Evolutionary conservation across 2,888 invertebrate genomes (phyloP), one percentile per base, ranked within the genome.

Genomic region (Colostygia pectinataria): DNA sequence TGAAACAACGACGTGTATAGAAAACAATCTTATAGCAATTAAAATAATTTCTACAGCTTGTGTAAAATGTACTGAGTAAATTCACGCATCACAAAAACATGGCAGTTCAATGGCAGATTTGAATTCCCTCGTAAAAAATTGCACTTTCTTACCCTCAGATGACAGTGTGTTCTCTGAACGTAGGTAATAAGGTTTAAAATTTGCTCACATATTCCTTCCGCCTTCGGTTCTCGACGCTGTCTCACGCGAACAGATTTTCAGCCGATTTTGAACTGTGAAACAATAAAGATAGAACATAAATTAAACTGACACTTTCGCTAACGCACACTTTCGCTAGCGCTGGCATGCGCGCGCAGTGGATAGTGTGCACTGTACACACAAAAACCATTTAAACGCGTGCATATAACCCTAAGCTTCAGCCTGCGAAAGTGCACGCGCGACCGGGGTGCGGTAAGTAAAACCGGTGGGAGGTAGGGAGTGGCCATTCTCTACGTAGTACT

Each of bases 11-110:
- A n/a, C n/a, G n/a, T n/a, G 6, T 27, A 42, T 27, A 36, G 54
- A 55, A 65, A 63, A 63, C 50, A 55, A 66, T 62, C 37, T 52
- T 58, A 68, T 71, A 73, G 71, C 68, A 61, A 53, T 66, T 55
- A 56, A 49, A 61, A 57, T 62, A 65, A 59, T 59, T 63, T 54
- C 63, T 65, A 64, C 61, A 10, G 14, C 10, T 32, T 33, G 18
- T 23, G 12, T 59, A 38, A 36, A 39, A 59, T 20, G 57, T 57
- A 55, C 57, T 55, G 46, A 59, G 57, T 59, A 60, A 57, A 56
- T 54, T 57, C 34, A 41, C 48, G 42, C 53, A 55, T 59, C 53
- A 55, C 53, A 55, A 42, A 39, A 39, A 47, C 43, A 60, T 61
- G 60, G 60, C 60, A 61, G 60, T 53, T 47, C 14, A 43, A 53